Evolutionary conservation across 2,797 vertebrate genomes (phyloP).

Genomic region (Tarsius wallacei): DNA sequence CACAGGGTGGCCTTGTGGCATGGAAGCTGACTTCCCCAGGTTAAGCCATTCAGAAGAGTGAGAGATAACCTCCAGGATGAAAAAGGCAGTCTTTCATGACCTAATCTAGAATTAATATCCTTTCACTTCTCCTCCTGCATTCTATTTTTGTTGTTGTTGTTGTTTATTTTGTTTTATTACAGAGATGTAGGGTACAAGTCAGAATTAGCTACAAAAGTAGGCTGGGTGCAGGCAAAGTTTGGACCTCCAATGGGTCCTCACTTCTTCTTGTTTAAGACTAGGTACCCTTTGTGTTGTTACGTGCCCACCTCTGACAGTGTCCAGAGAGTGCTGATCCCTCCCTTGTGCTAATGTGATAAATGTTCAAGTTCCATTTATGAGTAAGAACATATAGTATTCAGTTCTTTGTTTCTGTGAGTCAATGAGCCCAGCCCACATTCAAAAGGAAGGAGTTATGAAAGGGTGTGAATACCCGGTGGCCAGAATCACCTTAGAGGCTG

Average conservation of each 20-base stretch:
- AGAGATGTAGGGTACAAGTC: too few relatives aligned
- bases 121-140: neutral
- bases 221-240: too few relatives aligned
- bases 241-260: too few relatives aligned
- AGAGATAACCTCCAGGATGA: neutral
- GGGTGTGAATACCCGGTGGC: neutral
- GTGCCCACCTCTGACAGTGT: too few relatives aligned
- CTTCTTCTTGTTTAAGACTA: too few relatives aligned
- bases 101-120: neutral
- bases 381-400: neutral
- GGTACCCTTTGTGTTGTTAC: too few relatives aligned
- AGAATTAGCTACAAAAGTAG: too few relatives aligned
- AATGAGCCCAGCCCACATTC: neutral
- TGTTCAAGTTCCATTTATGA: too few relatives aligned
- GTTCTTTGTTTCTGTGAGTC: neutral
- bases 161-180: too few relatives aligned
- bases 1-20: constrained; percentile 3
- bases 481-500: neutral
- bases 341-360: too few relatives aligned
- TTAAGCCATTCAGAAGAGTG: neutral
- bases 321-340: too few relatives aligned
- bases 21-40: neutral
- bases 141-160: too few relatives aligned
- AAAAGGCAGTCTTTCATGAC: neutral
- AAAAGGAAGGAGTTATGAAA: neutral